These are phyloP conservation scores for Phaenicophaeus curvirostris DNA, from an alignment of 2,797 vertebrate genomes.

Conservation along the genomic window DNA sequence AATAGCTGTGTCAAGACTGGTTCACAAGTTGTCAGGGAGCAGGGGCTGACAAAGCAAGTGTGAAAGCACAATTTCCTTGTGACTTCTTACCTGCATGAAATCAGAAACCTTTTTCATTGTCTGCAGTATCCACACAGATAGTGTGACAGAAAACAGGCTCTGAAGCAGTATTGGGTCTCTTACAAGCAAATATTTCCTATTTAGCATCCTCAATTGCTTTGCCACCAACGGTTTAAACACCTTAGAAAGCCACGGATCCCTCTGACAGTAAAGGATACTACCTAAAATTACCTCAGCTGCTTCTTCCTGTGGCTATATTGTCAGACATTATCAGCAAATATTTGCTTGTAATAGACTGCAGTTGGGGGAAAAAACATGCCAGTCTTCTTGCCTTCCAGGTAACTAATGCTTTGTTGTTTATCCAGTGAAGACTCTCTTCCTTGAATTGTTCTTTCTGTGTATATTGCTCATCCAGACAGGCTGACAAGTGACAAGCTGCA, in stretches of 20 bases:
- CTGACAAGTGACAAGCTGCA: constrained; percentile 56
- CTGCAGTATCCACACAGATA: background rate
- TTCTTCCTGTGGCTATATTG: constrained; percentile 59
- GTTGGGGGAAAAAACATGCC: constrained; percentile 48
- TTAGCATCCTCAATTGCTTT: constrained; percentile 47
- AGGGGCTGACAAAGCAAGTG: background rate
- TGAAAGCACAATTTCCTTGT: background rate
- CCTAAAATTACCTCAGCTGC: constrained; percentile 45
- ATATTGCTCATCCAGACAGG: constrained; percentile 48
- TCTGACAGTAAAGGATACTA: constrained; percentile 49
- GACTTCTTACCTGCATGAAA: background rate
- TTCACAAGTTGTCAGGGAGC: background rate
- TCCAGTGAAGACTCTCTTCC: constrained; percentile 8
- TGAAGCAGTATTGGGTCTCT: background rate
- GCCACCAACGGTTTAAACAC: constrained; percentile 44
- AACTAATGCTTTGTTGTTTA: constrained; percentile 48
- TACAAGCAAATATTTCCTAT: constrained; percentile 25
- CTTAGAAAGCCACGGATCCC: constrained; percentile 13
- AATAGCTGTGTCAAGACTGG: background rate
- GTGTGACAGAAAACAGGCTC: background rate
- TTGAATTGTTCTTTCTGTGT: constrained; percentile 22
- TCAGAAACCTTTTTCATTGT: background rate
- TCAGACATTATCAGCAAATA: constrained; percentile 69
- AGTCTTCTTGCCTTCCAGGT: constrained; percentile 56
- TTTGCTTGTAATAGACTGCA: constrained; percentile 65